Evolutionary conservation across 2,113 vertebrate genomes (phyloP).

Genomic region (Physeter macrocephalus): DNA sequence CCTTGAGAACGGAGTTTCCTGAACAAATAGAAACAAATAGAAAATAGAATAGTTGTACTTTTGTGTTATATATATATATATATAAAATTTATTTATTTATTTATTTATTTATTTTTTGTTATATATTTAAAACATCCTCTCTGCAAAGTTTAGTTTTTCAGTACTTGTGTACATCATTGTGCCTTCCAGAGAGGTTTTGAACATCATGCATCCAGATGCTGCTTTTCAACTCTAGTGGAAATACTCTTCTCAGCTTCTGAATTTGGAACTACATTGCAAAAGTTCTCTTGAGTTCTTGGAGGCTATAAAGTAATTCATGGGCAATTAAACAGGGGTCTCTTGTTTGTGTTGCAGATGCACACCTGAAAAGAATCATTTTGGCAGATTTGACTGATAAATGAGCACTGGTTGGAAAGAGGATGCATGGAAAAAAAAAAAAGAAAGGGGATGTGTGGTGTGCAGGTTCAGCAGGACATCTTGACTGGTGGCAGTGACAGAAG

Average conservation of each 20-base stretch:
- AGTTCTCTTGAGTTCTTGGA: conserved; percentile 9
- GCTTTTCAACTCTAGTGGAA: background rate
- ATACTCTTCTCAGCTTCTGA: background rate
- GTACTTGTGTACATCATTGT: background rate
- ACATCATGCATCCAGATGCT: background rate
- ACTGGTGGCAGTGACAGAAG: background rate
- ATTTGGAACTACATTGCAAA: conserved; percentile 31
- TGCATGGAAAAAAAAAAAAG: background rate
- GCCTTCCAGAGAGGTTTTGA: background rate
- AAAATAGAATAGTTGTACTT: background rate
- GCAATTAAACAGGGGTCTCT: background rate
- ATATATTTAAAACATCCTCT: background rate
- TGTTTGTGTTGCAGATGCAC: background rate
- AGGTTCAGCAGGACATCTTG: background rate
- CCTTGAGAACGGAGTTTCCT: conserved; percentile 26
- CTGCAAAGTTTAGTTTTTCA: background rate
- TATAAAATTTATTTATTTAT: too few relatives aligned
- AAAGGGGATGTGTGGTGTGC: background rate
- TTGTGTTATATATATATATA: background rate
- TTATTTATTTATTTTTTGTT: too few relatives aligned
- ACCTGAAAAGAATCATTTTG: conserved; percentile 28
- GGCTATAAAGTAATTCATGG: background rate
- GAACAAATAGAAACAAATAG: background rate
- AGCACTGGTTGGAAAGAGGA: background rate
- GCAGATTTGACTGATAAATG: background rate